A percentile compares a stretch with the other conserved stretches of the same genome.
Conservation (phyloP, 2,797 vertebrate genomes). For the Menidia menidia region DNA sequence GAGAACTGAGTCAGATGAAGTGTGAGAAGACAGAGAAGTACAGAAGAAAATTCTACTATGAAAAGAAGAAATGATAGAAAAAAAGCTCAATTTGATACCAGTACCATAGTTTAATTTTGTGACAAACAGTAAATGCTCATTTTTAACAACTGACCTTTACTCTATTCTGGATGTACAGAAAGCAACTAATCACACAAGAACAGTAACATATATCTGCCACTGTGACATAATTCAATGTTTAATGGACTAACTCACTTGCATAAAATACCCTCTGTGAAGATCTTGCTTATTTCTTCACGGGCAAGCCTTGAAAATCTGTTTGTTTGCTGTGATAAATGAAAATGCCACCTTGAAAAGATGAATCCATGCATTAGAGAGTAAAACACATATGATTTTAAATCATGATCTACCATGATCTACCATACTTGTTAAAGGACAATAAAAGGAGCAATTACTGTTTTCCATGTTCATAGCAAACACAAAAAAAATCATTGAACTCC, state of each 20-base stretch:
- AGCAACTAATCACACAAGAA: slow-evolving; percentile 1
- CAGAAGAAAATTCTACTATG: slow-evolving; percentile 41
- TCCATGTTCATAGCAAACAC: too few species aligned
- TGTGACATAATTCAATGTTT: slow-evolving; percentile 12
- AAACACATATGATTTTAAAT: slow-evolving; percentile 1
- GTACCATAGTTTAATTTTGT: slow-evolving; percentile 7
- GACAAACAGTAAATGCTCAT: slow-evolving; percentile 17
- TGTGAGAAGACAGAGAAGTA: slow-evolving; percentile 17
- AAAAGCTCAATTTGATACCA: neutral
- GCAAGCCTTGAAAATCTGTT: slow-evolving; percentile 11
- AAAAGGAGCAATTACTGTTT: neutral
- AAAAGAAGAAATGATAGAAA: neutral
- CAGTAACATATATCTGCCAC: neutral
- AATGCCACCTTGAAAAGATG: neutral
- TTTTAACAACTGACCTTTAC: slow-evolving; percentile 27
- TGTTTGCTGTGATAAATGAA: slow-evolving; percentile 27
- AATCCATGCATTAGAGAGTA: neutral
- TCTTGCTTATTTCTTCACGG: slow-evolving; percentile 22
- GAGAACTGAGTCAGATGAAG: slow-evolving; percentile 9
- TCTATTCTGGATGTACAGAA: slow-evolving; percentile 2
- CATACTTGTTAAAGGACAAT: neutral
- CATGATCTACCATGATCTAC: neutral
- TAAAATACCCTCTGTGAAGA: slow-evolving; percentile 6
- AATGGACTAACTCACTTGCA: slow-evolving; percentile 11
- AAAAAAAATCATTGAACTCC: too few species aligned